phyloP scores from a whole-genome alignment of 2,888 invertebrate genomes.

The Ptilodon capucinus region DNA sequence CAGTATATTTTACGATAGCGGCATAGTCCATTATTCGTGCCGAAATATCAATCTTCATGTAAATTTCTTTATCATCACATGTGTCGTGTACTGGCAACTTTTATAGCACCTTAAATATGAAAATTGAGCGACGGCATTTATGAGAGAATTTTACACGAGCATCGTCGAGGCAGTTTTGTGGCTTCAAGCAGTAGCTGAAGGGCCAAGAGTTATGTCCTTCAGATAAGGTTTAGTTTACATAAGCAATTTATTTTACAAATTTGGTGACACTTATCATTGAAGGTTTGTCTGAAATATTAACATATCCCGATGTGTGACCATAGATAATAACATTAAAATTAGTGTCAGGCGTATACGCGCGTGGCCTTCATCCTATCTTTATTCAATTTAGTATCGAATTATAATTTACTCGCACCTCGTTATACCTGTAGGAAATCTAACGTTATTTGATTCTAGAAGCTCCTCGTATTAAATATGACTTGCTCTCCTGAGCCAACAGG shows the following conservation, averaged over 20 bases:
- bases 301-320: no score
- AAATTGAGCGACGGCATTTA: neutral
- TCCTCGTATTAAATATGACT: neutral
- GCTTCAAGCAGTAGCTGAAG: neutral
- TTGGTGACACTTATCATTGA: no score
- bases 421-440: neutral
- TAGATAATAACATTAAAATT: no score
- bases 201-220: neutral
- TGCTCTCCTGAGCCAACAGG: neutral
- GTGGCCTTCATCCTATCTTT: no score
- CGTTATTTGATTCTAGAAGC: neutral
- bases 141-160: neutral
- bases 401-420: neutral
- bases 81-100: slow-evolving; percentile 11
- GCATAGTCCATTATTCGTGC: slow-evolving; percentile 6
- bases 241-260: no score
- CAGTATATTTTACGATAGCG: slow-evolving; percentile 1
- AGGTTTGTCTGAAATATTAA: neutral
- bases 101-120: slow-evolving; percentile 8
- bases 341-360: no score
- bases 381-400: neutral
- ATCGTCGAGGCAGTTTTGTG: neutral
- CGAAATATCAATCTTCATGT: slow-evolving; percentile 20
- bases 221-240: neutral
- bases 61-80: slow-evolving; percentile 15